A percentile compares a stretch with the other conserved stretches of the same genome.
phyloP scores from a whole-genome alignment of 2,797 vertebrate species.

The Kryptolebias ocellatus region DNA sequence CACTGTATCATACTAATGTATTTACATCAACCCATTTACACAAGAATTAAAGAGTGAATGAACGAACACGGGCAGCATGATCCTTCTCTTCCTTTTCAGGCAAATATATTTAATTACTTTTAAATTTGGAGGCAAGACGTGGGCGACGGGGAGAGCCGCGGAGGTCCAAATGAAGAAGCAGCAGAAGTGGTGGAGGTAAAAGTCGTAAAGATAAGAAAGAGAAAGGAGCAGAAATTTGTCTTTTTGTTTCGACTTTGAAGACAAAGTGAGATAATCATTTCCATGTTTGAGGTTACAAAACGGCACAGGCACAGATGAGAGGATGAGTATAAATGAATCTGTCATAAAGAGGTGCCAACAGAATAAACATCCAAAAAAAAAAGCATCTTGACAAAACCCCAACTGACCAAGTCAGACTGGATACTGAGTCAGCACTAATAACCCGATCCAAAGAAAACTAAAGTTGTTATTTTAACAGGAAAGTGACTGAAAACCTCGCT shows the following conservation, averaged over 20 bases:
- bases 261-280: background rate
- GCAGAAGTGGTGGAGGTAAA: background rate
- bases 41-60: slow-evolving; percentile 38
- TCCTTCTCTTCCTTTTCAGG: background rate
- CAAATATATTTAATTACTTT: slow-evolving; percentile 20
- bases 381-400: background rate
- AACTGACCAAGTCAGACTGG: background rate
- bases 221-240: background rate
- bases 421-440: background rate
- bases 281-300: background rate
- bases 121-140: slow-evolving; percentile 6
- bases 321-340: background rate
- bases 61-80: slow-evolving; percentile 8
- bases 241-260: slow-evolving; percentile 3
- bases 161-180: slow-evolving; percentile 10
- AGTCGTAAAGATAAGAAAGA: slow-evolving; percentile 3
- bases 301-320: background rate
- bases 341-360: background rate
- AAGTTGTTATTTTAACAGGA: background rate
- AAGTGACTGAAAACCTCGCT: background rate
- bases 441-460: background rate
- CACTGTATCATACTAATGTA: slow-evolving; percentile 32
- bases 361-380: slow-evolving; percentile 3
- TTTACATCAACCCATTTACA: slow-evolving; percentile 62
- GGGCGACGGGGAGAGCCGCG: slow-evolving; percentile 1